Conservation (phyloP, 2,113 vertebrate species). For the Mohoua ochrocephala region DNA sequence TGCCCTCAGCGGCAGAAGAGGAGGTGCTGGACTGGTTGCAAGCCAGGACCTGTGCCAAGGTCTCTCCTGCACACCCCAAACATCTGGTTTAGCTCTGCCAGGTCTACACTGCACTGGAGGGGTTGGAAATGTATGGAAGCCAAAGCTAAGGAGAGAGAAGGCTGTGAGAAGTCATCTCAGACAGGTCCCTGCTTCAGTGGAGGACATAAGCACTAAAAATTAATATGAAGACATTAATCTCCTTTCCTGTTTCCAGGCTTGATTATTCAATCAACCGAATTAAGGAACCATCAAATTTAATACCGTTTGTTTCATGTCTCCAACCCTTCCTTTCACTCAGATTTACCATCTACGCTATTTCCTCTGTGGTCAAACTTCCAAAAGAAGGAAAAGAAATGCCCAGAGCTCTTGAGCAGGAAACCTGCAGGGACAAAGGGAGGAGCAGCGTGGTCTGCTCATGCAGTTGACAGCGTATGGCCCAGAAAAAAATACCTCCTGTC, state of each 20-base stretch:
- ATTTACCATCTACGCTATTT: background rate
- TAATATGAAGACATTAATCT: background rate
- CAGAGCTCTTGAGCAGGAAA: background rate
- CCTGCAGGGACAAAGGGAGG: background rate
- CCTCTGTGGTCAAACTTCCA: background rate
- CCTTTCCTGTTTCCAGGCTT: background rate
- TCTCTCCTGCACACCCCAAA: background rate
- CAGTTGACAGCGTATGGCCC: accelerated
- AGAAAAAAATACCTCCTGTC: background rate
- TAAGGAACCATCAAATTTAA: background rate
- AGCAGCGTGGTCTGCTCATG: background rate
- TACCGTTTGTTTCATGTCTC: background rate
- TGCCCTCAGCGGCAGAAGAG: background rate
- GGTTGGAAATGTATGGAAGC: accelerated
- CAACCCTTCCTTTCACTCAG: background rate
- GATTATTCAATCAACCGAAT: background rate
- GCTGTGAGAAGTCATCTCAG: background rate
- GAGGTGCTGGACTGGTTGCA: background rate
- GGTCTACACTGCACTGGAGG: background rate
- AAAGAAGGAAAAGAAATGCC: background rate
- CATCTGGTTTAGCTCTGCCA: background rate
- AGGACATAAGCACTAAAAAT: background rate
- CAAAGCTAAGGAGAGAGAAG: background rate
- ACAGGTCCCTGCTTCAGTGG: background rate
- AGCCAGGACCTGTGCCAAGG: accelerated